A percentile compares a stretch with the other conserved stretches of the same genome.
Conservation (phyloP, 2,888 invertebrate species). For the Myathropa florea region DNA sequence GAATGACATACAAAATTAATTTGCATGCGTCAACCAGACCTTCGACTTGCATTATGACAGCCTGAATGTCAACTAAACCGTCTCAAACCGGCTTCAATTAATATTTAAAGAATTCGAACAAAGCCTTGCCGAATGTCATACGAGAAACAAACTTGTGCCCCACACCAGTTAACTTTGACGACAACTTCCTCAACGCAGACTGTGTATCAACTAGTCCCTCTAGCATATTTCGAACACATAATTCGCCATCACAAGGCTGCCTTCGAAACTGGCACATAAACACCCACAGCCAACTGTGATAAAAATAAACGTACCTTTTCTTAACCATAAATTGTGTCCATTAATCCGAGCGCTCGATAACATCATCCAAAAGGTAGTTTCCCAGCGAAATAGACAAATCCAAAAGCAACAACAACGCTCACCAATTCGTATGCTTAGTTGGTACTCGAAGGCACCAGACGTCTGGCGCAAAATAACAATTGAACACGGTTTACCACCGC, state of each 20-base stretch:
- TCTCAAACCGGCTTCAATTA: background rate
- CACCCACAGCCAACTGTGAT: slow-evolving; percentile 3
- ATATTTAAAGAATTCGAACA: background rate
- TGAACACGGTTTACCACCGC: slow-evolving; percentile 16
- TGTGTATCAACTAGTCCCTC: background rate
- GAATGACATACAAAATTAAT: background rate
- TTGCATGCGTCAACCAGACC: background rate
- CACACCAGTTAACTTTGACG: background rate
- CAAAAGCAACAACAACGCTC: background rate
- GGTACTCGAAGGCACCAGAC: slow-evolving; percentile 6
- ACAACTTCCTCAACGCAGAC: slow-evolving; percentile 19
- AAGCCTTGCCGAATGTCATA: slow-evolving; percentile 16
- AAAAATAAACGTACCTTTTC: background rate
- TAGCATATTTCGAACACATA: background rate
- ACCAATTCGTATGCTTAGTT: slow-evolving; percentile 22
- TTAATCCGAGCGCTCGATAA: slow-evolving; percentile 21
- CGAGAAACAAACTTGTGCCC: background rate
- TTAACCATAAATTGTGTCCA: background rate
- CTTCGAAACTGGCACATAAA: background rate
- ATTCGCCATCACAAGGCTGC: slow-evolving; percentile 22
- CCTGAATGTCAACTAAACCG: background rate
- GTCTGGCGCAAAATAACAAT: slow-evolving; percentile 31
- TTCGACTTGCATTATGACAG: background rate
- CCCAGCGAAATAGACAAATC: background rate
- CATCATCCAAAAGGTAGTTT: slow-evolving; percentile 8